Percentiles rank a stretch among this genome's conserved stretches.
Conservation (phyloP, 2,113 vertebrate genomes). For the Gnathonemus longibarbis region DNA sequence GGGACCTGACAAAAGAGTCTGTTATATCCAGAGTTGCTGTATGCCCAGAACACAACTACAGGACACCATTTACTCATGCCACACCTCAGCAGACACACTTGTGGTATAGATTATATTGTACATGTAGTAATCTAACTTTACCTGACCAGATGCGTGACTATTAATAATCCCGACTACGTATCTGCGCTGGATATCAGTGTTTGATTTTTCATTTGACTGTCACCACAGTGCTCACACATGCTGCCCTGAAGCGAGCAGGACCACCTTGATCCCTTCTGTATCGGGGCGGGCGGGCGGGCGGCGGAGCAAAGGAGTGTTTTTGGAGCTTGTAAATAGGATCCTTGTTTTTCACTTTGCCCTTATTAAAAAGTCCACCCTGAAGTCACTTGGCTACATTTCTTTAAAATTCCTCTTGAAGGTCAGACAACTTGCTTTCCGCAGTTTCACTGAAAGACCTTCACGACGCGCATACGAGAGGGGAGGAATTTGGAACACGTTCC, state of each 20-base stretch:
- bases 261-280: not conserved
- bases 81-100: no score
- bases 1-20: no score
- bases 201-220: not conserved
- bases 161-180: no score
- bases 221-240: not conserved
- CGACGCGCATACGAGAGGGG: slow-evolving; percentile 50
- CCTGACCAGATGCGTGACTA: no score
- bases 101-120: no score
- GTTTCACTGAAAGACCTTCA: slow-evolving; percentile 49
- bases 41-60: no score
- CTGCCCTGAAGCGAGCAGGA: not conserved
- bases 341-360: slow-evolving; percentile 36
- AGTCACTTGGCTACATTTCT: slow-evolving; percentile 45
- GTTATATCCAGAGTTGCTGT: no score
- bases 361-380: slow-evolving; percentile 32
- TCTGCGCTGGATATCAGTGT: no score
- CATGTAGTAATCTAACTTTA: no score
- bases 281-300: not conserved
- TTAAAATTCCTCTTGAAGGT: slow-evolving; percentile 46
- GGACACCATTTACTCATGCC: no score
- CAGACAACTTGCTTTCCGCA: slow-evolving; percentile 32
- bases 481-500: slow-evolving; percentile 57
- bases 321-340: slow-evolving; percentile 27
- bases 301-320: not conserved